These are phyloP conservation scores for Daktulosphaira vitifoliae DNA, from an alignment of 1,140 invertebrate genomes.

Conservation along the genomic window DNA sequence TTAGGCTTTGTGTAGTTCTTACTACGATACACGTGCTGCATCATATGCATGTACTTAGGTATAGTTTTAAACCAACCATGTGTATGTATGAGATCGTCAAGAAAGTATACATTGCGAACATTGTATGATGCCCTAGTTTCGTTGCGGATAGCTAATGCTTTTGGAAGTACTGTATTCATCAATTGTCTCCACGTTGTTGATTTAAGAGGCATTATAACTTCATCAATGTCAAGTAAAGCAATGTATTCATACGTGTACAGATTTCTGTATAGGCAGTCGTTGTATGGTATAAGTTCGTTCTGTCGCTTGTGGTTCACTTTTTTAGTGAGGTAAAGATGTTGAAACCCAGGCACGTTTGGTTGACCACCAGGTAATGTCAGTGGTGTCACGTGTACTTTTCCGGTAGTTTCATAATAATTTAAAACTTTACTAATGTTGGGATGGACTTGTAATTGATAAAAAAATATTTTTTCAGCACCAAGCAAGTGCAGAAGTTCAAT, in stretches of 20 bases:
- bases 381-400: constrained; percentile 72
- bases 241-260: constrained; percentile 85
- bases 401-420: constrained; percentile 64
- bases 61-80: constrained; percentile 75
- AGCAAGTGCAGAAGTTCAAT: constrained; percentile 76
- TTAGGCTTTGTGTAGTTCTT: constrained; percentile 88
- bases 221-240: constrained; percentile 83
- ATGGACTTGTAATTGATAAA: constrained; percentile 83
- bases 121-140: constrained; percentile 77
- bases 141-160: constrained; percentile 59
- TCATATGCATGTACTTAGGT: constrained; percentile 85
- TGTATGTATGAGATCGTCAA: constrained; percentile 76
- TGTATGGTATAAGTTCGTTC: constrained; percentile 93
- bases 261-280: constrained; percentile 91
- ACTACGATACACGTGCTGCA: constrained; percentile 83
- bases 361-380: constrained; percentile 83
- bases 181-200: constrained; percentile 66
- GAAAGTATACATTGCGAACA: constrained; percentile 87
- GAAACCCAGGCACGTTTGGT: constrained; percentile 77
- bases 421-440: constrained; percentile 84
- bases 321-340: constrained; percentile 80
- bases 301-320: constrained; percentile 86
- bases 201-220: constrained; percentile 86
- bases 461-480: constrained; percentile 85
- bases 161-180: constrained; percentile 61